These are phyloP conservation scores for Myripristis murdjan DNA, from an alignment of 2,797 vertebrate genomes.

Conservation along the genomic window DNA sequence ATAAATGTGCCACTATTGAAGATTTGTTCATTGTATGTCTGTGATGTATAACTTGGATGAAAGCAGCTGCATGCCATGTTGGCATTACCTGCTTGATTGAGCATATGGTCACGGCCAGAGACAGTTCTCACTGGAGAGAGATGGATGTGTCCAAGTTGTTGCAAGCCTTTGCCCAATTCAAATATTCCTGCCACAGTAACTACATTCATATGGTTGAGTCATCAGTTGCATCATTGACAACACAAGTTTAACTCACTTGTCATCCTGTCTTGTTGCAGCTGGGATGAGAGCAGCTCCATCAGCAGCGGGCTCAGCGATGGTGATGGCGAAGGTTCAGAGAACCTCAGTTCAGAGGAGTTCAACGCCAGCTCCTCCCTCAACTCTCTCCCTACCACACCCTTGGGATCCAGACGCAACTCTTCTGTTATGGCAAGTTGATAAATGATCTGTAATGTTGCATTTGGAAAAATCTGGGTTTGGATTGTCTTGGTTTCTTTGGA, in stretches of 20 bases:
- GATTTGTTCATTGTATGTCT: conserved; percentile 35
- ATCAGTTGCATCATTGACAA: neutral
- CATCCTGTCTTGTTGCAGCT: conserved; percentile 83
- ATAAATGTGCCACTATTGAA: neutral
- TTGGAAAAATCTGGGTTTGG: conserved; percentile 10
- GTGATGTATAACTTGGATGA: conserved; percentile 33
- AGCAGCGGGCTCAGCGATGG: conserved; percentile 98
- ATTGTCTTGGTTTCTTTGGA: conserved; percentile 27
- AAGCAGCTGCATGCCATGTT: conserved; percentile 57
- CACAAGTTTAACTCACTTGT: conserved; percentile 7
- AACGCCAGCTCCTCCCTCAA: conserved; percentile 97
- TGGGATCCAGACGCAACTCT: conserved; percentile 93
- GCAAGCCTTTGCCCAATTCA: conserved; percentile 23
- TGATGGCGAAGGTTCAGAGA: conserved; percentile 90
- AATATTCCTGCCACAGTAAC: conserved; percentile 8
- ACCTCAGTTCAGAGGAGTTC: conserved; percentile 98
- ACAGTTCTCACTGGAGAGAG: conserved; percentile 50
- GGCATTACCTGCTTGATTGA: conserved; percentile 67
- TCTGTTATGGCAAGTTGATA: conserved; percentile 90
- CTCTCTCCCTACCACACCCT: conserved; percentile 95
- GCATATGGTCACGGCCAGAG: conserved; percentile 51
- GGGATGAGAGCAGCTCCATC: conserved; percentile 99
- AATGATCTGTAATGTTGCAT: conserved; percentile 11
- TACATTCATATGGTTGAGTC: neutral
- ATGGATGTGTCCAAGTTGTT: conserved; percentile 43